These are phyloP conservation scores for Xiphophorus couchianus DNA, from an alignment of 2,113 vertebrate species.

Conservation along the genomic window DNA sequence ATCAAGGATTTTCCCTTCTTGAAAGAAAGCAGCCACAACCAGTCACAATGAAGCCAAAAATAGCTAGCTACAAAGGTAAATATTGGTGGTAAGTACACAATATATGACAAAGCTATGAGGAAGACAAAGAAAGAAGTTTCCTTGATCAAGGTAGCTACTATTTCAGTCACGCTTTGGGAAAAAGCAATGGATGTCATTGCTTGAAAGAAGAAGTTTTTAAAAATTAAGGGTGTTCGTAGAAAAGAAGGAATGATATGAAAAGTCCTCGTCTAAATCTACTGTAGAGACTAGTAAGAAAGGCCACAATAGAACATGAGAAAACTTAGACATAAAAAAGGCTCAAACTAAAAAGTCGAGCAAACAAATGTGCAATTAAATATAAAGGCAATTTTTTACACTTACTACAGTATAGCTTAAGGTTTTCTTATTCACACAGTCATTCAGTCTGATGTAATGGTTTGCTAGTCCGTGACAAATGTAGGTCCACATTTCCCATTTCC, in stretches of 20 bases:
- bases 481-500: slow-evolving; percentile 34
- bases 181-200: slow-evolving; percentile 61
- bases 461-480: slow-evolving; percentile 16
- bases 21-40: slow-evolving; percentile 53
- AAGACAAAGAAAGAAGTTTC: slow-evolving; percentile 52
- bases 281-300: slow-evolving; percentile 68
- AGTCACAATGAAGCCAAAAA: slow-evolving; percentile 58
- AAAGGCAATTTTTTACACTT: slow-evolving; percentile 62
- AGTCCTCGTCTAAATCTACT: slow-evolving; percentile 51
- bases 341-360: slow-evolving; percentile 67
- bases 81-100: slow-evolving; percentile 55
- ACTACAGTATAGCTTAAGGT: slow-evolving; percentile 52
- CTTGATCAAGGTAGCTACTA: slow-evolving; percentile 55
- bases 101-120: slow-evolving; percentile 63
- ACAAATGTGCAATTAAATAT: slow-evolving; percentile 73
- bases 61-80: slow-evolving; percentile 57
- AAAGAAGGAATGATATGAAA: slow-evolving; percentile 73
- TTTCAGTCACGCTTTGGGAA: slow-evolving; percentile 49
- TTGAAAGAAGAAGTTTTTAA: slow-evolving; percentile 47
- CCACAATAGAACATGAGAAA: slow-evolving; percentile 61
- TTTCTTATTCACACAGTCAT: slow-evolving; percentile 33
- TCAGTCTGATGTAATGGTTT: neutral
- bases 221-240: slow-evolving; percentile 55
- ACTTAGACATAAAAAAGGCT: slow-evolving; percentile 56
- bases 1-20: slow-evolving; percentile 36